Percentiles rank a stretch among this genome's conserved stretches.
These are phyloP conservation scores for Crotalus viridis DNA, from an alignment of 2,113 vertebrate species.

Conservation along the genomic window DNA sequence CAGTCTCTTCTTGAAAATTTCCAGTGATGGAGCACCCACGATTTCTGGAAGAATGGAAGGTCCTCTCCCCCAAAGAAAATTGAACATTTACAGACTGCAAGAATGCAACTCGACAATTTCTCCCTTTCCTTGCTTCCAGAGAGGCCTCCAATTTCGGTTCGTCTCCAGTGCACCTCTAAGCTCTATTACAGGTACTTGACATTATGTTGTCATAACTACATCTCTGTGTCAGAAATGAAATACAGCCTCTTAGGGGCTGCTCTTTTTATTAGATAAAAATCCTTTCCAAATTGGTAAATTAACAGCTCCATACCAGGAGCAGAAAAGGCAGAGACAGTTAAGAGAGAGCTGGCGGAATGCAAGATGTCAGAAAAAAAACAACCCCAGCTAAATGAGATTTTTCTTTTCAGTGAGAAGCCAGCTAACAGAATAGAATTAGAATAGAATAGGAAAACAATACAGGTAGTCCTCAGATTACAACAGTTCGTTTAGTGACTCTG, in stretches of 20 bases:
- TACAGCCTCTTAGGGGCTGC: conserved; percentile 41
- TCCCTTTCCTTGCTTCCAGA: not conserved
- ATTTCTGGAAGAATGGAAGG: not conserved
- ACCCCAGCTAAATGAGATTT: not conserved
- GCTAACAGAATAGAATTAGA: not conserved
- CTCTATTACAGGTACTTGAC: conserved; percentile 17
- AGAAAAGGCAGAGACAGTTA: conserved; percentile 7
- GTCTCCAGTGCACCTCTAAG: not conserved
- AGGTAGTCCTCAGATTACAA: no score
- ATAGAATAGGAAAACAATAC: no score
- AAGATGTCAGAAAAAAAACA: not conserved
- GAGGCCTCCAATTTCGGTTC: not conserved
- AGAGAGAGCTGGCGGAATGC: not conserved
- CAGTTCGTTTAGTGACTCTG: no score
- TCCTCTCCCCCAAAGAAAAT: not conserved
- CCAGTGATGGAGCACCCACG: no score
- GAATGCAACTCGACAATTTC: not conserved
- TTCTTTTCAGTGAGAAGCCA: conserved; percentile 30
- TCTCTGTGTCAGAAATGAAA: conserved; percentile 35
- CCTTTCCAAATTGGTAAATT: conserved; percentile 60
- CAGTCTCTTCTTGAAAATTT: not conserved
- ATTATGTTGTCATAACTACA: conserved; percentile 1
- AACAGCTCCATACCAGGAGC: conserved; percentile 35
- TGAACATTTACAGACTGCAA: not conserved
- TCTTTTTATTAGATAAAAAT: conserved; percentile 61